phyloP scores from a whole-genome alignment of 2,113 vertebrate species.

The Macquaria australasica region DNA sequence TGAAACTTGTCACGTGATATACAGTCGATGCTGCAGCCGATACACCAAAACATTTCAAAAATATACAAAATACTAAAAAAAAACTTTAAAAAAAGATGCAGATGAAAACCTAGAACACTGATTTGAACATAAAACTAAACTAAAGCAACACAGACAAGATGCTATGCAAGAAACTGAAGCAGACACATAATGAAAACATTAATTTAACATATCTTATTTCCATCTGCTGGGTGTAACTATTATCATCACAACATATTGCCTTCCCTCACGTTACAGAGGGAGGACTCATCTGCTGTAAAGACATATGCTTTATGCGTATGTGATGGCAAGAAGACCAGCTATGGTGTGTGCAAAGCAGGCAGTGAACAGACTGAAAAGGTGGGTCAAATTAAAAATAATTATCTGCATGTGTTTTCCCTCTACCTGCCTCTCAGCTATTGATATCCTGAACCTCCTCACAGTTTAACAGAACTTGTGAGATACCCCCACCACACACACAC shows the following conservation, averaged over 20 bases:
- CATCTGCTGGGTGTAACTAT: background rate
- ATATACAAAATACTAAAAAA: background rate
- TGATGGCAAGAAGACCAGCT: background rate
- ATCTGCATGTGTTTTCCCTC: background rate
- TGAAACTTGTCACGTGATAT: background rate
- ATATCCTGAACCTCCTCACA: background rate
- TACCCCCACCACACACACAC: no score
- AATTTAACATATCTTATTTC: background rate
- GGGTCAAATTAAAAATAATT: background rate
- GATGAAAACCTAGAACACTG: no score
- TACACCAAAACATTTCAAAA: no score
- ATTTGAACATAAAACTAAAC: background rate
- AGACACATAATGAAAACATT: background rate
- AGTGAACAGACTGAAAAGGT: background rate
- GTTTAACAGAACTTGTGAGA: background rate
- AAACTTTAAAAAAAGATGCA: no score
- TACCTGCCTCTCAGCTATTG: background rate
- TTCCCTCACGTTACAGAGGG: background rate
- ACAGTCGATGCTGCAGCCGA: no score
- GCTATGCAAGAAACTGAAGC: background rate
- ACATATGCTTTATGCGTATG: background rate
- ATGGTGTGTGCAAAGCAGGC: background rate
- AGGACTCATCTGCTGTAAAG: background rate
- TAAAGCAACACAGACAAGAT: background rate
- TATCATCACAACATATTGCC: background rate